phyloP scores from a whole-genome alignment of 2,113 vertebrate genomes.

The Cathartes aura region DNA sequence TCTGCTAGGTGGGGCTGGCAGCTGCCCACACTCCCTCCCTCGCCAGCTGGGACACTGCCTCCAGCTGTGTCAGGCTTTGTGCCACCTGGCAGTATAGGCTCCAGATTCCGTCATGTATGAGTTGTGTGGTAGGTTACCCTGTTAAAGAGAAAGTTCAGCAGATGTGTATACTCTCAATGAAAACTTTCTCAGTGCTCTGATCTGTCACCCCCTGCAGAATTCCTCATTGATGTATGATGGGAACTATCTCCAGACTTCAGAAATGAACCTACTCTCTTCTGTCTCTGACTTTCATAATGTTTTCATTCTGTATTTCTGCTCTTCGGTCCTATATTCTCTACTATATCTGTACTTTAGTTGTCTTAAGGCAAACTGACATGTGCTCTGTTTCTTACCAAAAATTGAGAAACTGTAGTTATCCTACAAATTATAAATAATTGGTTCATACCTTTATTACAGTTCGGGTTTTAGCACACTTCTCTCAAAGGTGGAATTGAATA shows the following conservation, averaged over 20 bases:
- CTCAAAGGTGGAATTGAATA: neutral
- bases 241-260: neutral
- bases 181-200: neutral
- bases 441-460: neutral
- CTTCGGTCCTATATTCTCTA: neutral
- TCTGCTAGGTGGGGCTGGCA: neutral
- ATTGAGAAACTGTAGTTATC: neutral
- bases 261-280: neutral
- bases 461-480: neutral
- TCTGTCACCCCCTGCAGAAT: neutral
- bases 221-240: neutral
- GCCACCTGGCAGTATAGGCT: neutral
- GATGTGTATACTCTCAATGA: neutral
- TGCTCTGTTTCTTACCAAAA: neutral
- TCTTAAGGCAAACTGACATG: neutral
- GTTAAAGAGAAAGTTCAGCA: neutral
- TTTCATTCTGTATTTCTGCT: neutral
- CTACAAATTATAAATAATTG: neutral
- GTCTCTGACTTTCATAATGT: neutral
- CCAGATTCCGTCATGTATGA: fast-evolving
- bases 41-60: neutral
- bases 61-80: neutral
- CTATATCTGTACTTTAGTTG: neutral
- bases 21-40: neutral
- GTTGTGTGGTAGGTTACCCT: neutral